Conservation (phyloP, 2,113 vertebrate genomes). For the human (Homo sapiens) region GRCh38 chr16:84080501-84081000, state of each 20-base stretch:
- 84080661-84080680: not conserved
- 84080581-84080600: too few species aligned
- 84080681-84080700: rapidly evolving
- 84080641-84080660: rapidly evolving
- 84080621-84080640: not conserved
- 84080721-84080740: not conserved
- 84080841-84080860: not conserved
- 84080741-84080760: not conserved
- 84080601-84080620: not conserved
- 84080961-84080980: rapidly evolving
- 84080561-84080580: not conserved
- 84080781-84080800: not conserved
- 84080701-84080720: not conserved
- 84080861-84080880: too few species aligned
- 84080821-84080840: not conserved
- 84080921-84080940: not conserved
- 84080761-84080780: not conserved
- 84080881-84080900: not conserved
- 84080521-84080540: not conserved
- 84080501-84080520: not conserved
- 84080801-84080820: not conserved
- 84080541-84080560: rapidly evolving
- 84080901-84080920: not conserved
- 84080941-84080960: not conserved
- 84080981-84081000: not conserved